phyloP scores from a whole-genome alignment of 2,113 vertebrate species.

The Callopanchax toddi region DNA sequence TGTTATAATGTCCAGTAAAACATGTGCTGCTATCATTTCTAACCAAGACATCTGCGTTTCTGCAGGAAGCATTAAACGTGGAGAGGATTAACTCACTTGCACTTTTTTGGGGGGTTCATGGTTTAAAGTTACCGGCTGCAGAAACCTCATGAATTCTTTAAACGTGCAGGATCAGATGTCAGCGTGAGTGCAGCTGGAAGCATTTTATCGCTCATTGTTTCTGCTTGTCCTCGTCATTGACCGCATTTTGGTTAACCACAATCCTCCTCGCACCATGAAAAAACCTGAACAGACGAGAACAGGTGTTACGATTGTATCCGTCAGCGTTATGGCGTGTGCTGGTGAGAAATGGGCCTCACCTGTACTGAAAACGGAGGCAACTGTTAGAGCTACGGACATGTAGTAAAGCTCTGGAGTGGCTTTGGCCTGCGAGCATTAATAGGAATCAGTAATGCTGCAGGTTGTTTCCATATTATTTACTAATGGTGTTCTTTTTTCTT shows the following conservation, averaged over 20 bases:
- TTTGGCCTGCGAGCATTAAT: constrained; percentile 60
- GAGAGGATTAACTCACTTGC: constrained; percentile 45
- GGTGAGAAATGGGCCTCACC: constrained; percentile 52
- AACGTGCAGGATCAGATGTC: constrained; percentile 55
- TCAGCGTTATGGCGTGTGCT: background rate
- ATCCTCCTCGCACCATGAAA: constrained; percentile 70
- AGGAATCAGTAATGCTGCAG: background rate
- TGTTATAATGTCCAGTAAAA: background rate
- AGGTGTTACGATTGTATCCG: constrained; percentile 23
- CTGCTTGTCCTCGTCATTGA: constrained; percentile 22
- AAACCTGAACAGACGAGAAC: constrained; percentile 65
- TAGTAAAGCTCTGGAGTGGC: constrained; percentile 80
- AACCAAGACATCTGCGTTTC: constrained; percentile 26
- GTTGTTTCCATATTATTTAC: background rate
- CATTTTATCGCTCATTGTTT: constrained; percentile 35
- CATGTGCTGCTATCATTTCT: background rate
- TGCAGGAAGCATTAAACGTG: constrained; percentile 22
- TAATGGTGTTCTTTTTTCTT: constrained; percentile 26
- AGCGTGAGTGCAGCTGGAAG: constrained; percentile 48
- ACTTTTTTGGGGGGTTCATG: constrained; percentile 19
- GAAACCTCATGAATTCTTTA: constrained; percentile 76
- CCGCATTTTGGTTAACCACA: constrained; percentile 70
- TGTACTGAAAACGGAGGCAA: constrained; percentile 68
- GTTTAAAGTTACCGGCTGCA: constrained; percentile 57
- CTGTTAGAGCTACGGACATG: constrained; percentile 69